phyloP scores from a whole-genome alignment of 92 coral and sea anemone genomes.

The Epizoanthus illoricatus region DNA sequence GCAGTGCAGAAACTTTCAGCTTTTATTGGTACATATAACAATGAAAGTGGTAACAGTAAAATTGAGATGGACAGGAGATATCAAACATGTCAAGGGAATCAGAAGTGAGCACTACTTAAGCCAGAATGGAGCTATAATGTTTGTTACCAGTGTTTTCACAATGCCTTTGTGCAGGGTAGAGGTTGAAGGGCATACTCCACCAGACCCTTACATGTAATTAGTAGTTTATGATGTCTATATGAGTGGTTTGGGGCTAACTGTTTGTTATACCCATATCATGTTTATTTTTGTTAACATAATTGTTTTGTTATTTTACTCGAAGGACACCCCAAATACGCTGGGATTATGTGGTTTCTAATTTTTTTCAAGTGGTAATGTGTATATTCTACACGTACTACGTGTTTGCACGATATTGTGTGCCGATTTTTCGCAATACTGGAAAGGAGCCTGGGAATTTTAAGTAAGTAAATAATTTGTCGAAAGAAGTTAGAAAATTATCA shows the following conservation, averaged over 20 bases:
- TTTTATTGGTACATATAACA: too few relatives aligned
- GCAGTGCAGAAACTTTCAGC: too few relatives aligned
- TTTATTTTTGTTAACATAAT: neutral
- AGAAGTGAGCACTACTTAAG: too few relatives aligned
- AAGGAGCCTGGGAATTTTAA: conserved; percentile 87
- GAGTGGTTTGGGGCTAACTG: neutral
- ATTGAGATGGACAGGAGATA: too few relatives aligned
- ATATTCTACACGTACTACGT: conserved; percentile 90
- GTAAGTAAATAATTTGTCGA: conserved; percentile 46
- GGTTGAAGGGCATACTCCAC: too few relatives aligned
- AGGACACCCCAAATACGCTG: conserved; percentile 95
- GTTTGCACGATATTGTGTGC: conserved; percentile 95
- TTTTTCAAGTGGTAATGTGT: conserved; percentile 81
- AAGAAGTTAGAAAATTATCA: too few relatives aligned
- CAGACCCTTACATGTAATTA: too few relatives aligned
- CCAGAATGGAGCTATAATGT: too few relatives aligned
- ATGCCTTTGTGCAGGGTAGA: too few relatives aligned
- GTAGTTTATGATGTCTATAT: neutral
- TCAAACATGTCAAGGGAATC: too few relatives aligned
- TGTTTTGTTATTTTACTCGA: conserved; percentile 5
- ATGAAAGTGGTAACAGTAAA: too few relatives aligned
- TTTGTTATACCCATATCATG: neutral
- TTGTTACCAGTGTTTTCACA: too few relatives aligned
- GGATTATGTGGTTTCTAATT: conserved; percentile 92
- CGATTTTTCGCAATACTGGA: conserved; percentile 93